phyloP scores from a whole-genome alignment of 2,888 invertebrate genomes.

The Alcis repandata region DNA sequence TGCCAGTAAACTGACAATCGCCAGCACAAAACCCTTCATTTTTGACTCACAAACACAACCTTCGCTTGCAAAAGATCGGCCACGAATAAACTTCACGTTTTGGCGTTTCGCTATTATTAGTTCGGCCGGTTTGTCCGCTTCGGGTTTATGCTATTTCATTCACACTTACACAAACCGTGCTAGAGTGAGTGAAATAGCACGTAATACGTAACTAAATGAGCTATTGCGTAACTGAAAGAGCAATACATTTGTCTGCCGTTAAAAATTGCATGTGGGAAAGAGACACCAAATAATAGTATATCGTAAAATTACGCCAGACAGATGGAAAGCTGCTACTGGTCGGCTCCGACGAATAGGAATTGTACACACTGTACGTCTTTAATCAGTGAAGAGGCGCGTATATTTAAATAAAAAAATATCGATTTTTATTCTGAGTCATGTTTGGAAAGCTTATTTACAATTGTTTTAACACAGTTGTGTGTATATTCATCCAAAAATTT shows the following conservation, averaged over 20 bases:
- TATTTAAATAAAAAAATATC: constrained; percentile 52
- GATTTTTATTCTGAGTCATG: constrained; percentile 10
- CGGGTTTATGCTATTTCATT: constrained; percentile 57
- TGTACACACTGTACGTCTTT: constrained; percentile 74
- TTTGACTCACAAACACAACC: constrained; percentile 75
- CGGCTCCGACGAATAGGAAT: constrained; percentile 75
- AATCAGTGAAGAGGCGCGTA: constrained; percentile 61
- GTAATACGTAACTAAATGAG: constrained; percentile 61
- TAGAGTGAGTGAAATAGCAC: constrained; percentile 58
- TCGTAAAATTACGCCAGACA: constrained; percentile 85
- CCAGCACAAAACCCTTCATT: constrained; percentile 86
- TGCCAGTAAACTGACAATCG: constrained; percentile 87
- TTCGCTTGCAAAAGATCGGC: constrained; percentile 73
- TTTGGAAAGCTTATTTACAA: constrained; percentile 2
- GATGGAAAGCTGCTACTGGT: constrained; percentile 90
- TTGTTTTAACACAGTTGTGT: constrained; percentile 17
- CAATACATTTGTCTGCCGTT: constrained; percentile 42
- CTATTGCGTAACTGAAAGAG: constrained; percentile 71
- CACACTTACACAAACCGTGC: constrained; percentile 50
- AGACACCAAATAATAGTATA: constrained; percentile 58
- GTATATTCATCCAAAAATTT: not conserved
- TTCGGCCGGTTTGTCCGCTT: constrained; percentile 65
- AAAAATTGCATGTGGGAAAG: constrained; percentile 61
- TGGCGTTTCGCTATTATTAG: constrained; percentile 78
- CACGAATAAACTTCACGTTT: constrained; percentile 83